A percentile compares a stretch with the other conserved stretches of the same genome.
Evolutionary conservation across 2,113 vertebrate genomes (phyloP).

Genomic region (Poeciliopsis prolifica): DNA sequence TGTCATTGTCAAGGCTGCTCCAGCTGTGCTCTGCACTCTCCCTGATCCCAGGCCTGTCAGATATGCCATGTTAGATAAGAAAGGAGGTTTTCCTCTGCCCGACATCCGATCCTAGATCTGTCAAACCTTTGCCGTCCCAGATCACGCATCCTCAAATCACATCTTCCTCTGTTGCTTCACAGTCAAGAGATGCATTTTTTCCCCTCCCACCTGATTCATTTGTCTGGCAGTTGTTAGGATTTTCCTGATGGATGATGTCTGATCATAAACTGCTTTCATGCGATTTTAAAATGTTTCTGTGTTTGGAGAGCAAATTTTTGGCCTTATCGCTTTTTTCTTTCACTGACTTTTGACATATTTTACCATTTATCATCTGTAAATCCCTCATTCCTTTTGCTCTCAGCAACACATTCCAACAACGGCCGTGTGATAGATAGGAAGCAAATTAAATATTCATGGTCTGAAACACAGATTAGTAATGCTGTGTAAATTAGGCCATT

Average conservation of each 20-base stretch:
- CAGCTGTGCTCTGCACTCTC: constrained; percentile 75
- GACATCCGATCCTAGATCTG: constrained; percentile 74
- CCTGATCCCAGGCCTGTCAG: constrained; percentile 76
- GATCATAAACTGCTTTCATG: constrained; percentile 38
- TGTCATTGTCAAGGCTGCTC: constrained; percentile 70
- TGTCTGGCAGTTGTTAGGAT: constrained; percentile 29
- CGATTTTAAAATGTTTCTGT: constrained; percentile 8
- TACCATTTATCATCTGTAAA: constrained; percentile 22
- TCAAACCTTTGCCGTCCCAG: constrained; percentile 60
- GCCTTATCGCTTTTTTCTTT: background rate
- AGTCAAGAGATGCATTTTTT: constrained; percentile 19
- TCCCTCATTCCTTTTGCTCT: constrained; percentile 11
- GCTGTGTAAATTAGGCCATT: constrained; percentile 78
- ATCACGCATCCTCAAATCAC: constrained; percentile 63
- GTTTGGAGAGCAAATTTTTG: constrained; percentile 33
- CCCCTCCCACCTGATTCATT: constrained; percentile 11
- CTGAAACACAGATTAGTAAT: constrained; percentile 71
- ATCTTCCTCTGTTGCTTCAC: constrained; percentile 12
- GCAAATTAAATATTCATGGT: constrained; percentile 74
- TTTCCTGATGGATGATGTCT: constrained; percentile 15
- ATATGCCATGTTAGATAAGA: constrained; percentile 72
- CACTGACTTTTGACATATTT: constrained; percentile 44
- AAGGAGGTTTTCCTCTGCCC: constrained; percentile 63
- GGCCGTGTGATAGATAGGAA: constrained; percentile 60
- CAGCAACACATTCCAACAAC: constrained; percentile 47